Evolutionary conservation across 1,140 invertebrate species (phyloP).

Genomic region (Zaprionus capensis): DNA sequence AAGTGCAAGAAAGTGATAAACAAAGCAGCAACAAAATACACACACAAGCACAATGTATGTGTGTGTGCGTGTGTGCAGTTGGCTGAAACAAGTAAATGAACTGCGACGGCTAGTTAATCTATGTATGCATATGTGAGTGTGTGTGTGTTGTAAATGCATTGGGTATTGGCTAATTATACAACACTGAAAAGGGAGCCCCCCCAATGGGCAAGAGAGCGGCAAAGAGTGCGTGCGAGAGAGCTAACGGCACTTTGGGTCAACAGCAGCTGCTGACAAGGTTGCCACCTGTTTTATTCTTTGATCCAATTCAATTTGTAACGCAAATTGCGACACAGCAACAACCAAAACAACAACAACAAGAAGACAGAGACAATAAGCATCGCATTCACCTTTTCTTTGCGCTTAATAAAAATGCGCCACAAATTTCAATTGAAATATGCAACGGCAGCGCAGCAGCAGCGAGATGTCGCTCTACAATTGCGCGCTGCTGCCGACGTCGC

Average conservation of each 20-base stretch:
- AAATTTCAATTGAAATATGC: conserved; percentile 77
- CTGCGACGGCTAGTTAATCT: conserved; percentile 17
- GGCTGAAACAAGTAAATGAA: conserved; percentile 40
- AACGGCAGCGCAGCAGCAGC: conserved; percentile 17
- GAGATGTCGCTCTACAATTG: conserved; percentile 42
- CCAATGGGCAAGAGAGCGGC: background rate
- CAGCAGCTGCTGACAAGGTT: conserved; percentile 52
- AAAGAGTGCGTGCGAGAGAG: conserved; percentile 13
- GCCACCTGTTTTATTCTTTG: conserved; percentile 59
- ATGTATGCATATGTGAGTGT: background rate
- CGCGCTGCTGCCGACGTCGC: conserved; percentile 28
- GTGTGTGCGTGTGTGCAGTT: background rate
- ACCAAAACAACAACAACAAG: conserved; percentile 39
- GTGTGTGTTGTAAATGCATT: conserved; percentile 9
- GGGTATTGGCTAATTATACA: conserved; percentile 44
- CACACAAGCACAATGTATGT: background rate
- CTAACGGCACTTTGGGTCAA: conserved; percentile 36
- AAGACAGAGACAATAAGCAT: conserved; percentile 40
- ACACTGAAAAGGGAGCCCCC: conserved; percentile 23
- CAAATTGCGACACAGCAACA: conserved; percentile 27
- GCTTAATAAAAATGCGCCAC: conserved; percentile 72
- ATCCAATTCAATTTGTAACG: conserved; percentile 44
- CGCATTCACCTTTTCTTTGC: conserved; percentile 41
- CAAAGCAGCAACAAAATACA: conserved; percentile 34
- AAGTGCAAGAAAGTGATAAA: conserved; percentile 35